These are phyloP conservation scores for Leptinotarsa tumamoca DNA, from an alignment of 2,888 invertebrate genomes.

Conservation along the genomic window DNA sequence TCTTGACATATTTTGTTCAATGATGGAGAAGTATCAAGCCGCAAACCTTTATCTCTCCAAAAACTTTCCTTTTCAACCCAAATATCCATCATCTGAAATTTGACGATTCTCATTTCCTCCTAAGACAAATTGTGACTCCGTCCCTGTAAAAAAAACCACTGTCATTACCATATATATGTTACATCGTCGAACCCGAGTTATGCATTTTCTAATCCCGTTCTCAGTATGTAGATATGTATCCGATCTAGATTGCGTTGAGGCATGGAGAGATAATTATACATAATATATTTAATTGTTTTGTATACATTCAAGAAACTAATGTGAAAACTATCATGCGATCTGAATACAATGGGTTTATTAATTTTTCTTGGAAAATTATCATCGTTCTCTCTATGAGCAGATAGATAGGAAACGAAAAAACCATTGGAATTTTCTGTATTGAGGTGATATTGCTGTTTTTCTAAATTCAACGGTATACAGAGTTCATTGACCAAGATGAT, in stretches of 20 bases:
- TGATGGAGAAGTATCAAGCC: no score
- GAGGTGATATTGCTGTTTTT: no score
- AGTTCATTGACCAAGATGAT: no score
- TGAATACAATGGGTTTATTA: constrained; percentile 36
- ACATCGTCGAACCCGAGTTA: constrained; percentile 47
- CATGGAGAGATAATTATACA: constrained; percentile 61
- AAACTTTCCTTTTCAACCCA: not conserved
- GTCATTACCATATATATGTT: constrained; percentile 46
- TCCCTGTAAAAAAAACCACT: constrained; percentile 26
- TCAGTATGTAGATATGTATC: constrained; percentile 58
- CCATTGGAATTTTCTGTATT: not conserved
- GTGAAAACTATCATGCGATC: constrained; percentile 43
- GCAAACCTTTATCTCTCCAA: no score
- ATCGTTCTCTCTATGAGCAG: constrained; percentile 3
- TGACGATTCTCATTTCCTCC: not conserved
- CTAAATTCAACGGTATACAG: no score
- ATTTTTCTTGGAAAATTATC: constrained; percentile 28
- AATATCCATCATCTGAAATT: not conserved
- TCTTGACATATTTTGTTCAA: no score
- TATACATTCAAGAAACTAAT: constrained; percentile 51
- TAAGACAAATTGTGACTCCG: not conserved
- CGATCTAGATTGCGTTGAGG: constrained; percentile 53
- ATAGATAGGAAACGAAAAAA: constrained; percentile 2
- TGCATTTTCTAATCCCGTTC: constrained; percentile 54
- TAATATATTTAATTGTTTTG: constrained; percentile 63